Conservation (phyloP, 2,888 invertebrate genomes). For the Syrphus vitripennis region DNA sequence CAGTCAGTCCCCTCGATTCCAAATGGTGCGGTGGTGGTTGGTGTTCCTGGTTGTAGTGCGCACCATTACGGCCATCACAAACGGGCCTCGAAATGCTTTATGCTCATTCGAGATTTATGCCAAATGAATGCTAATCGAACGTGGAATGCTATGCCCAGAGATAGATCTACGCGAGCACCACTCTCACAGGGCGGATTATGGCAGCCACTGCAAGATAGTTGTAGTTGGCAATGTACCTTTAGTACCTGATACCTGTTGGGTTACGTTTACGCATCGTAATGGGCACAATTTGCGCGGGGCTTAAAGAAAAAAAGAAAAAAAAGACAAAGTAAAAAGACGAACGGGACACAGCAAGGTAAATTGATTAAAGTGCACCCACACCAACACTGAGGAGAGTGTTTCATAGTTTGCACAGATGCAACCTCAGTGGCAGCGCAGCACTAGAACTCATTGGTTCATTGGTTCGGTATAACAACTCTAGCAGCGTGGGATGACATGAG, state of each 20-base stretch:
- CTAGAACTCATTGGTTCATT: conserved; percentile 1
- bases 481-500: conserved; percentile 61
- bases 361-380: conserved; percentile 70
- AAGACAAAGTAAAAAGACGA: conserved; percentile 33
- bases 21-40: neutral
- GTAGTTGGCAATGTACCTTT: conserved; percentile 4
- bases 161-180: conserved; percentile 54
- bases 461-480: neutral
- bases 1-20: neutral
- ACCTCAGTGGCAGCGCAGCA: conserved; percentile 47
- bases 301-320: neutral
- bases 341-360: conserved; percentile 52
- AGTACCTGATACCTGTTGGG: conserved; percentile 39
- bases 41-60: neutral
- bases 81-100: conserved; percentile 60
- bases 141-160: conserved; percentile 63
- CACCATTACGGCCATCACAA: conserved; percentile 10
- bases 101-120: conserved; percentile 70
- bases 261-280: conserved; percentile 69
- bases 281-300: conserved; percentile 58
- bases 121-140: conserved; percentile 70
- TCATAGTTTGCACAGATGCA: conserved; percentile 65
- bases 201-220: conserved; percentile 1
- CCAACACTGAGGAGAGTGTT: conserved; percentile 37
- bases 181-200: conserved; percentile 49